phyloP scores from a whole-genome alignment of 2,113 vertebrate species.

The Bubalus kerabau region DNA sequence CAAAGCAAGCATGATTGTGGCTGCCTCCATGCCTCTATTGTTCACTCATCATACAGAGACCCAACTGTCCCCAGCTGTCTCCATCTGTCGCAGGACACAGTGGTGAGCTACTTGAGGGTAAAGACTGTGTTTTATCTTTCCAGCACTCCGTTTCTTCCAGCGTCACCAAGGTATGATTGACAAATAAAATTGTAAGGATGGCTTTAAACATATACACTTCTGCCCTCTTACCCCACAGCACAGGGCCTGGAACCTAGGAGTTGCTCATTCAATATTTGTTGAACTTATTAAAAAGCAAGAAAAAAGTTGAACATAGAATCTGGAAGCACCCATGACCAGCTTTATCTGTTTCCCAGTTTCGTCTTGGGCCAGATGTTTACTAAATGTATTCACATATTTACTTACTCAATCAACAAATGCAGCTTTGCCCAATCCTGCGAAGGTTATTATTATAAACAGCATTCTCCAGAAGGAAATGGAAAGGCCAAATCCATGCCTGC shows the following conservation, averaged over 20 bases:
- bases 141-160: background rate
- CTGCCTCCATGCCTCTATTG: too few relatives aligned
- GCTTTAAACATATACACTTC: background rate
- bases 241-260: background rate
- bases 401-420: constrained; percentile 26
- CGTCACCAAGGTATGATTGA: background rate
- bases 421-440: background rate
- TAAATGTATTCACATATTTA: constrained; percentile 47
- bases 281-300: background rate
- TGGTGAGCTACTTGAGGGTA: background rate
- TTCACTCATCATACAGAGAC: accelerated
- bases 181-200: background rate
- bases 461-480: constrained; percentile 4
- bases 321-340: background rate
- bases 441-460: constrained; percentile 24
- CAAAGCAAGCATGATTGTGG: background rate
- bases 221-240: background rate
- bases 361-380: background rate
- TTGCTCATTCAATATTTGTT: background rate
- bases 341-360: background rate
- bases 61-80: background rate
- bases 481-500: background rate
- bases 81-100: background rate
- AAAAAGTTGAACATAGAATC: background rate
- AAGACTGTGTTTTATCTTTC: background rate